Evolutionary conservation across 2,888 invertebrate genomes (phyloP).

Genomic region (Coenonympha glycerion): DNA sequence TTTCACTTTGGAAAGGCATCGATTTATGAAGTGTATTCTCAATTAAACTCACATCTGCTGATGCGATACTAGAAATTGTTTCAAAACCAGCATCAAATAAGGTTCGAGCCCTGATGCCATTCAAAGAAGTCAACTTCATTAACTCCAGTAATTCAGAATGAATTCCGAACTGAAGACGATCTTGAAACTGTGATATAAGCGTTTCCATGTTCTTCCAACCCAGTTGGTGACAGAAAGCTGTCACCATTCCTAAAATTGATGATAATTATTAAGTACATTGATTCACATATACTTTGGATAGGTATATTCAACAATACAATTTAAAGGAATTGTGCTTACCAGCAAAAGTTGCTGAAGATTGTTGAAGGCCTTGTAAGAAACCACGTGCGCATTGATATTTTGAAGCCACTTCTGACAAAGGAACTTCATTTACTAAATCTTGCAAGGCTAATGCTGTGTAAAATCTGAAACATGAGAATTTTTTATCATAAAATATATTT

Average conservation of each 20-base stretch:
- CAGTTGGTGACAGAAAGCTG: slow-evolving; percentile 93
- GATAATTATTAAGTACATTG: not conserved
- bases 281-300: too few species aligned
- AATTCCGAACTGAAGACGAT: slow-evolving; percentile 94
- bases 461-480: too few species aligned
- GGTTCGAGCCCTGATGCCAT: slow-evolving; percentile 88
- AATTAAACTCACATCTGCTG: slow-evolving; percentile 79
- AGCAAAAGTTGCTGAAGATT: slow-evolving; percentile 95
- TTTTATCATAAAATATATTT: too few species aligned
- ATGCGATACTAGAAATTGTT: slow-evolving; percentile 85
- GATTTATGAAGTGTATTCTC: slow-evolving; percentile 86
- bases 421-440: slow-evolving; percentile 93
- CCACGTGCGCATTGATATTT: slow-evolving; percentile 93
- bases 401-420: slow-evolving; percentile 84
- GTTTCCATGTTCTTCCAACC: slow-evolving; percentile 95
- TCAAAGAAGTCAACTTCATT: slow-evolving; percentile 87
- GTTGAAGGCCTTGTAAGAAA: slow-evolving; percentile 94
- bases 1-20: slow-evolving; percentile 89
- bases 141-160: slow-evolving; percentile 94
- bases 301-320: not conserved
- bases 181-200: slow-evolving; percentile 93
- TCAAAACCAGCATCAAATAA: slow-evolving; percentile 88
- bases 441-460: slow-evolving; percentile 93
- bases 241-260: slow-evolving; percentile 88
- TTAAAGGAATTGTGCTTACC: slow-evolving; percentile 64